A percentile compares a stretch with the other conserved stretches of the same genome.
These are phyloP conservation scores for Falco concolor DNA, from an alignment of 2,797 vertebrate genomes.

Conservation along the genomic window DNA sequence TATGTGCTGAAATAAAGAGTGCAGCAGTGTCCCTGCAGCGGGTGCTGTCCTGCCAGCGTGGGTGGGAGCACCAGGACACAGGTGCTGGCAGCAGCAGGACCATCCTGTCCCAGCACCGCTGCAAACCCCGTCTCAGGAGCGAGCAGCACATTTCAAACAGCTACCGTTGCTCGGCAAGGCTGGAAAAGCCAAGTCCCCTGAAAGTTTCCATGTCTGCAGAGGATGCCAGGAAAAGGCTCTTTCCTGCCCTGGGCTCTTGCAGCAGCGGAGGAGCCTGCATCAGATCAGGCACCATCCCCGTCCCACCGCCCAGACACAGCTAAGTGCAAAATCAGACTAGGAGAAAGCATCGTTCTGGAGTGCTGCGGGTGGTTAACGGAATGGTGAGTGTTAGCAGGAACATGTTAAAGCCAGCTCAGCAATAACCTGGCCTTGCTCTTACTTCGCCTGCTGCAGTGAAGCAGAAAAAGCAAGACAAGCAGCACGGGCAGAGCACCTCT, in stretches of 20 bases:
- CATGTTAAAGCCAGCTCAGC: neutral
- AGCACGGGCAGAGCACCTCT: neutral
- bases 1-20: rapidly evolving
- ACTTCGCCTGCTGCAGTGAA: neutral
- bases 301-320: neutral
- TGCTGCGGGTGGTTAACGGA: rapidly evolving
- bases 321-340: neutral
- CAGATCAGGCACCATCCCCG: neutral
- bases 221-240: rapidly evolving
- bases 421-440: neutral
- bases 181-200: neutral
- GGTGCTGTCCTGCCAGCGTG: neutral
- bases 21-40: neutral
- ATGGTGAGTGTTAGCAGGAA: rapidly evolving
- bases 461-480: neutral
- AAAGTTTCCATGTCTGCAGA: neutral
- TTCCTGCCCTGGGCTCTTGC: neutral
- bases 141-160: rapidly evolving
- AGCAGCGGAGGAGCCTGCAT: rapidly evolving
- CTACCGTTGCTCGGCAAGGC: neutral
- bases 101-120: rapidly evolving
- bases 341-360: neutral
- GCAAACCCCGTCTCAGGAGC: neutral
- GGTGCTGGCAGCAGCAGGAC: neutral
- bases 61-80: neutral